Conservation (phyloP, 2,113 vertebrate species). For the Alligator mississippiensis region DNA sequence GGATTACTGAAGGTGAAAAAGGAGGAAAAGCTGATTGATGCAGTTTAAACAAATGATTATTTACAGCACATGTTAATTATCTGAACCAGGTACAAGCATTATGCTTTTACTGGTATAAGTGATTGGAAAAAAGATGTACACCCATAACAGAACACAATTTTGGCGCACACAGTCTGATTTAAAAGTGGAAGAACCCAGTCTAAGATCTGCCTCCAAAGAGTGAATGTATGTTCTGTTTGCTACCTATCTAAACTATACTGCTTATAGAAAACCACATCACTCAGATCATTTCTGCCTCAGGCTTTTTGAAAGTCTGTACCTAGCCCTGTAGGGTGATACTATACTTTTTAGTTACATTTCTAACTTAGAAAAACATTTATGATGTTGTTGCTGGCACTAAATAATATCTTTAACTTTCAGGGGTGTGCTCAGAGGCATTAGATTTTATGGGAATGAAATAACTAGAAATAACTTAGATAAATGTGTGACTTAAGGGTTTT, state of each 20-base stretch:
- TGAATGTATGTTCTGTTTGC: no score
- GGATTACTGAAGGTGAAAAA: neutral
- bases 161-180: no score
- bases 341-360: neutral
- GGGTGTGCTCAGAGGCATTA: neutral
- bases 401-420: neutral
- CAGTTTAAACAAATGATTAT: neutral
- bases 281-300: no score
- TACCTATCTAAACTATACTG: no score
- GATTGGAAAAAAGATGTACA: no score
- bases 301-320: no score
- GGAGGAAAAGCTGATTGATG: neutral
- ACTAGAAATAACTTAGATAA: neutral
- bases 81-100: no score
- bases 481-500: conserved; percentile 14
- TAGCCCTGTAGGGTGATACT: neutral
- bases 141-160: no score
- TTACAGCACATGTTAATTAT: neutral
- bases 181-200: no score
- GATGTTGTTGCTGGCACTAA: conserved; percentile 35
- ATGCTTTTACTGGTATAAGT: no score
- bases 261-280: no score
- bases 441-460: neutral
- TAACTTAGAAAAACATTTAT: neutral
- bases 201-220: no score